Conservation (phyloP, 2,888 invertebrate genomes). For the Zaprionus obscuricornis region DNA sequence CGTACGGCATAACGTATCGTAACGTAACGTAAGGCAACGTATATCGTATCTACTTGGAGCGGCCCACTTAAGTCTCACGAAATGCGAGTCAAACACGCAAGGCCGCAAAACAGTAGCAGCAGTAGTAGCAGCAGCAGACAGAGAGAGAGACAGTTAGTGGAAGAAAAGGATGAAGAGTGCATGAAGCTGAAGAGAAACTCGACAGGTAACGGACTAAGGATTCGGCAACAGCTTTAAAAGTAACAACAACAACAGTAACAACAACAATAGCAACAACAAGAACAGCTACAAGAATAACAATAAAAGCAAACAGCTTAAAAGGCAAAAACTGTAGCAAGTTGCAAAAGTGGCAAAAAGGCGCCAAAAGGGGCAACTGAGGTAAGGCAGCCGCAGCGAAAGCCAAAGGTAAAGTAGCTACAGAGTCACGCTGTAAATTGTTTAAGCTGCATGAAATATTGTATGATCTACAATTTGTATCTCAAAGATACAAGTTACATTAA, state of each 20-base stretch:
- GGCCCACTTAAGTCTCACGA: conserved; percentile 71
- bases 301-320: conserved; percentile 32
- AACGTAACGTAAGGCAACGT: conserved; percentile 25
- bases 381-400: too few species aligned
- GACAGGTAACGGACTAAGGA: conserved; percentile 31
- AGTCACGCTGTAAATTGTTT: too few species aligned
- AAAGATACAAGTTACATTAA: too few species aligned
- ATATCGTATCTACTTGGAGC: conserved; percentile 52
- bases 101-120: conserved; percentile 27
- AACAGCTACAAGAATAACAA: conserved; percentile 42
- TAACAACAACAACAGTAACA: conserved; percentile 35
- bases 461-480: too few species aligned
- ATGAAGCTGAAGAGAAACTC: conserved; percentile 18
- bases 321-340: too few species aligned
- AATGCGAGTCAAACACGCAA: conserved; percentile 70
- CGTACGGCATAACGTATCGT: conserved; percentile 15
- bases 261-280: too few species aligned
- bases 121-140: background rate
- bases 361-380: too few species aligned
- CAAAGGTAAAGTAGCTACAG: too few species aligned
- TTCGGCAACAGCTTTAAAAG: conserved; percentile 43
- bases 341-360: too few species aligned
- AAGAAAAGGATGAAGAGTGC: background rate
- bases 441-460: too few species aligned
- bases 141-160: background rate